Evolutionary conservation across 53 echinoderm and acorn worm genomes (phyloP).

Genomic region (Luidia sarsii): DNA sequence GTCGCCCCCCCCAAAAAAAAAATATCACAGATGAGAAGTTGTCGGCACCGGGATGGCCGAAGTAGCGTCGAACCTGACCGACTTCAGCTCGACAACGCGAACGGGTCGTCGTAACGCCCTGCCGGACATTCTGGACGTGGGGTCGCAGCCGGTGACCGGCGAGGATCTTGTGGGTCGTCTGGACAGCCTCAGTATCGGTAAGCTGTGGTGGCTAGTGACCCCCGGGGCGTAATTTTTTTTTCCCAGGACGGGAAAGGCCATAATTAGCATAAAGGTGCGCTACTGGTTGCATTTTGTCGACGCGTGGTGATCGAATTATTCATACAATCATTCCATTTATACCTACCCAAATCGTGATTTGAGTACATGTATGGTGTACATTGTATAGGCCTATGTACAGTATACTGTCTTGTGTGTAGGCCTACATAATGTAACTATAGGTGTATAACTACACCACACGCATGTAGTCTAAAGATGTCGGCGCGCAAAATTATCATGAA

Average conservation of each 20-base stretch:
- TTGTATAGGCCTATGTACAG: neutral
- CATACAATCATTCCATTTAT: neutral
- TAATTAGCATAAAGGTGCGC: too few relatives aligned
- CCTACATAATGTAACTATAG: too few relatives aligned
- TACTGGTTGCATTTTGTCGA: too few relatives aligned
- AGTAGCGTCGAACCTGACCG: constrained; percentile 49
- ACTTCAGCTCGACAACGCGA: constrained; percentile 44
- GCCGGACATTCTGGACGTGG: constrained; percentile 65
- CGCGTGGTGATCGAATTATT: neutral
- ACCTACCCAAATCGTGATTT: neutral
- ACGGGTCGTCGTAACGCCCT: constrained; percentile 59
- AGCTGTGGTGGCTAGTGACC: neutral
- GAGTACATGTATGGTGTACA: too few relatives aligned
- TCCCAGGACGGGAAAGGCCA: too few relatives aligned
- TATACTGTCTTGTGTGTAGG: neutral
- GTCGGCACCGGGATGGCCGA: constrained; percentile 49
- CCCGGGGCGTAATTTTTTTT: too few relatives aligned
- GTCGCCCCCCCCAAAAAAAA: too few relatives aligned
- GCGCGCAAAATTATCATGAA: too few relatives aligned
- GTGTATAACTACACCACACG: neutral
- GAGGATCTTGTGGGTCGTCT: constrained; percentile 48
- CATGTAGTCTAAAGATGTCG: too few relatives aligned
- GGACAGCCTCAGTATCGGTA: constrained; percentile 47
- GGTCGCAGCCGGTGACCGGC: neutral
- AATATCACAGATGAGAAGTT: constrained; percentile 36